phyloP scores from a whole-genome alignment of 2,797 vertebrate species.

The Chiroxiphia lanceolata region DNA sequence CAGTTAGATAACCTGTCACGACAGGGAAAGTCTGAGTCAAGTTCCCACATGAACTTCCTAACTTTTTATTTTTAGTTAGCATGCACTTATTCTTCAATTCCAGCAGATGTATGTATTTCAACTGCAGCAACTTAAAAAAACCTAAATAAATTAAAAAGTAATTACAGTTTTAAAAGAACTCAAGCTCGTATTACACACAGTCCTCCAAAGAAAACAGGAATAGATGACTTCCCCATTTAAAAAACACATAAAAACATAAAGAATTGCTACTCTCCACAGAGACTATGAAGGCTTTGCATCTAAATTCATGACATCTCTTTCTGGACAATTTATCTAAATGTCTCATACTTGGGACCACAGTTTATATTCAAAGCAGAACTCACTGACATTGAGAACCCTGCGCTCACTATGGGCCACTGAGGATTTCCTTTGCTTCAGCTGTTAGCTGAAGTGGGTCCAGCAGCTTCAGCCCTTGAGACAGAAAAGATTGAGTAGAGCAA shows the following conservation, averaged over 20 bases:
- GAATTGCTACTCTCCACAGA: neutral
- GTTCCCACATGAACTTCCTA: neutral
- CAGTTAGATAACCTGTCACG: neutral
- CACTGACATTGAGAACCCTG: neutral
- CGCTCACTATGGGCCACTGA: neutral
- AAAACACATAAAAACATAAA: neutral
- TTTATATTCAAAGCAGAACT: neutral
- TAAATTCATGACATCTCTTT: neutral
- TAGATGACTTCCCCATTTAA: neutral
- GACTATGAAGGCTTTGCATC: neutral
- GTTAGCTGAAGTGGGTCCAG: conserved; percentile 19
- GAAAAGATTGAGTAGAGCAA: neutral
- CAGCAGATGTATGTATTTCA: neutral
- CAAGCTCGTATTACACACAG: neutral
- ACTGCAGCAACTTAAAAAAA: neutral
- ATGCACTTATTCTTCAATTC: neutral
- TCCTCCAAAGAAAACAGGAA: neutral
- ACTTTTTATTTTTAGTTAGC: neutral
- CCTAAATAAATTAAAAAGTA: neutral
- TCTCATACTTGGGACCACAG: neutral
- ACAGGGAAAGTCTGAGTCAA: neutral
- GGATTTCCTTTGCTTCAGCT: conserved; percentile 24
- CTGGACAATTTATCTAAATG: neutral
- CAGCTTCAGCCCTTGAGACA: conserved; percentile 20
- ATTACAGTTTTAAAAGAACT: neutral